Evolutionary conservation across 1,140 invertebrate genomes (phyloP), one percentile per base, ranked within the genome.

Genomic region (Caerostris darwini): DNA sequence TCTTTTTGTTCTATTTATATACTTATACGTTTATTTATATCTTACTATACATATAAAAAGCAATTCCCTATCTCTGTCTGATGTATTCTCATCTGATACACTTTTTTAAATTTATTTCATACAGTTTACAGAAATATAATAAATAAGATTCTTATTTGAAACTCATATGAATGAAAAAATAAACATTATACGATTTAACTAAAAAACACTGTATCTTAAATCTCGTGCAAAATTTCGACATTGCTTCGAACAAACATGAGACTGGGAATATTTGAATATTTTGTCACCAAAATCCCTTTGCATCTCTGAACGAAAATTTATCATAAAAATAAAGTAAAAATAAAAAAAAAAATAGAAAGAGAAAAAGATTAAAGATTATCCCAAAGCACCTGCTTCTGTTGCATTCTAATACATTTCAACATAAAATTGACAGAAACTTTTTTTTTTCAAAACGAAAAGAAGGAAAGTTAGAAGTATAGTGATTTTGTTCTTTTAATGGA

Each of bases 311-410:
- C 34, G 34, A 34, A 34, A 34, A 34, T 34, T 34, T 34, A 34
- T 34, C 34, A 34, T 34, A 34, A 34, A 34, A 34, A 34, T 34
- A 34, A 34, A 34, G 8, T 4, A 71, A 10, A 12, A 10, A 71
- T 4, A 34, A 8, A 71, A 3, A 19, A 71, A n/a, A 71, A 71
- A 34, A 34, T 10, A 8, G 19, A 71, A 12, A 50, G 34, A 34
- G 34, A 34, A 71, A 71, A 71, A 71, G 69, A 71, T 71, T 71
- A 71, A 71, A 71, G 69, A 71, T 71, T 71, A 71, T 71, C 19
- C 7, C 50, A 71, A 71, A 71, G 69, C 19, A 71, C 69, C 69
- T 71, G 34, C n/a, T 71, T 8, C 3, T 34, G 19, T 34, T 71
- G 50, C 34, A 71, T 34, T 19, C 67, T n/a, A 64, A 19, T 69